Base-by-base conservation (phyloP, 1,140 invertebrate species). In the Trigoniulus corallinus region DNA sequence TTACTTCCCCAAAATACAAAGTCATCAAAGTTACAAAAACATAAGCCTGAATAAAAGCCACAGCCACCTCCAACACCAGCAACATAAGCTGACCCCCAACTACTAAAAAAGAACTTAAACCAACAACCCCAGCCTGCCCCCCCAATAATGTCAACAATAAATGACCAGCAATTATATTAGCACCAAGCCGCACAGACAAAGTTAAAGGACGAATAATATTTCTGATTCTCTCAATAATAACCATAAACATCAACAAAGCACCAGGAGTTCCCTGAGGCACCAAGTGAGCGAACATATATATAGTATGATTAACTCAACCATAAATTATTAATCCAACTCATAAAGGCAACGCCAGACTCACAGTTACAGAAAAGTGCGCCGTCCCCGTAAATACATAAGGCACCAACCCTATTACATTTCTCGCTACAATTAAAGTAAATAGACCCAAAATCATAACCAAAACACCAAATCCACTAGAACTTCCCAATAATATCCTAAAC, bases 141-240 rank as follows among this genome's bases (percentile, higher is more conserved):
- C 72, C 69, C 60, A 75, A 57, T 57, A 77, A 59, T 24, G 71
- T 71, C 64, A 68, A 54, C 51, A 80, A 56, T 62, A 80, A 62
- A 61, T 78, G 77, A 0, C 77, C 77, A 13, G 77, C 76, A 69
- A 78, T 77, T 73, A 79, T 77, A 70, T 79, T 79, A 37, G 78
- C 77, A 12, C 72, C 69, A 67, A 80, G 60, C 53, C 77, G 77
- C 47, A 80, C 67, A 26, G 72, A 68, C 67, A 80, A 64, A 1
- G 76, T 79, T 60, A 67, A 59, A 7, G 76, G 77, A 4, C 74
- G 76, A 68, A 81, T 79, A 40, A 59, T 37, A 53, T 67, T 62
- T 50, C 65, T 69, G 39, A 65, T 59, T 37, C 49, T 59, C 62
- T 69, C 64, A 62, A 70, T 67, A 29, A 66, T 26, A 22, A 66